Evolutionary conservation across 2,888 invertebrate species (phyloP).

Genomic region (Proisotoma minuta): DNA sequence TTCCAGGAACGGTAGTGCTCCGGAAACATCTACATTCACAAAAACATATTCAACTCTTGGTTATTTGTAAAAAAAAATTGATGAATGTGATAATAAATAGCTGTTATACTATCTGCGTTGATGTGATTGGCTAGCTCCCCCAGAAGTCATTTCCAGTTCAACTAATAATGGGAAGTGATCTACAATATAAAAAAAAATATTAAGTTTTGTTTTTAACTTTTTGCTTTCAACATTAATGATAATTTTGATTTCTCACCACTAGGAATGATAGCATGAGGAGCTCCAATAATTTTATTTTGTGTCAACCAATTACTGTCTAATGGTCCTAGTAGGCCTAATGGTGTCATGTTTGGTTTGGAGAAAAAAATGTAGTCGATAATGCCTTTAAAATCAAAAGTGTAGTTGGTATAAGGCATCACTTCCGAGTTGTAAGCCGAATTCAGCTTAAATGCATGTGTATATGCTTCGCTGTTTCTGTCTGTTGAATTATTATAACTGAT

Average conservation of each 20-base stretch:
- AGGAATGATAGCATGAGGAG: conserved; percentile 95
- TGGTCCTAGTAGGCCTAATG: conserved; percentile 89
- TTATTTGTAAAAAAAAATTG: conserved; percentile 1
- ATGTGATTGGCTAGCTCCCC: not conserved
- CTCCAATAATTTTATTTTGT: conserved; percentile 95
- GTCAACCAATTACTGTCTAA: conserved; percentile 88
- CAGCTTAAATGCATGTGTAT: conserved; percentile 93
- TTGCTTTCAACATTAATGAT: too few relatives aligned
- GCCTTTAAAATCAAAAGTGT: conserved; percentile 99
- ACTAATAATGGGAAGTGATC: not conserved
- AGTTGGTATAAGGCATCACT: conserved; percentile 97
- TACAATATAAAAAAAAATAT: not conserved
- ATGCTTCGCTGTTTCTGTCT: conserved; percentile 61
- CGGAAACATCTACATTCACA: conserved; percentile 64
- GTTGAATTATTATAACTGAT: conserved; percentile 58
- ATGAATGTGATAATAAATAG: not conserved
- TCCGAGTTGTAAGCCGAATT: conserved; percentile 92
- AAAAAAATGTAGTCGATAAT: conserved; percentile 99
- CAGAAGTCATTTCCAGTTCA: conserved; percentile 1
- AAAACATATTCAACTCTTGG: conserved; percentile 80
- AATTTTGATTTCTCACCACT: not conserved
- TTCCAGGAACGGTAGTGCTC: conserved; percentile 45
- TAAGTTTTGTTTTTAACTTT: too few relatives aligned
- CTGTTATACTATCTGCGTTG: conserved; percentile 5
- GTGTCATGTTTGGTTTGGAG: conserved; percentile 90